Conservation (phyloP, 2,113 vertebrate genomes). For the Pituophis catenifer region DNA sequence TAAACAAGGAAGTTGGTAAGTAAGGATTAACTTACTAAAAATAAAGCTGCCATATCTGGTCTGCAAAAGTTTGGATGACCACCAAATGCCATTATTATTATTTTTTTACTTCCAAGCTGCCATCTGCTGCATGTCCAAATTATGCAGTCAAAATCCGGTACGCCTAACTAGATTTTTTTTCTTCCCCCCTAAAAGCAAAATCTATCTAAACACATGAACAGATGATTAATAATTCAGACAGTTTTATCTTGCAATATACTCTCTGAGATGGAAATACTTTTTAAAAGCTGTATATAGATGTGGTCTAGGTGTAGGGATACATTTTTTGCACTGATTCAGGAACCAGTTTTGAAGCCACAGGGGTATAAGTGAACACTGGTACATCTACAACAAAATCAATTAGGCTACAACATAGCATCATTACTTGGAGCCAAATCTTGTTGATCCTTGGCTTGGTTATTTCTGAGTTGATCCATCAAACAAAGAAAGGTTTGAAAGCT, state of each 20-base stretch:
- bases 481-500: not conserved
- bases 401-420: not conserved
- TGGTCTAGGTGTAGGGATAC: not conserved
- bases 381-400: not conserved
- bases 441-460: not conserved
- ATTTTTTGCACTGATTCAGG: not conserved
- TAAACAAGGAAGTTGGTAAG: not conserved
- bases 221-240: not conserved
- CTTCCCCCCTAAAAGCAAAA: not conserved
- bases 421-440: not conserved
- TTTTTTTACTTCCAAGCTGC: too few relatives aligned
- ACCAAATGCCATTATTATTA: not conserved
- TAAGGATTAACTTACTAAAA: not conserved
- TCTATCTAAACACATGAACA: not conserved
- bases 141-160: not conserved
- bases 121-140: not conserved
- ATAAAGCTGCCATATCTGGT: not conserved
- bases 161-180: not conserved
- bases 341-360: not conserved
- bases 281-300: not conserved
- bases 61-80: not conserved
- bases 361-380: not conserved
- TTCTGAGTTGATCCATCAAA: not conserved
- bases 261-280: not conserved
- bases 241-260: not conserved